phyloP scores from a whole-genome alignment of 2,113 vertebrate genomes.

The Otus sunia region DNA sequence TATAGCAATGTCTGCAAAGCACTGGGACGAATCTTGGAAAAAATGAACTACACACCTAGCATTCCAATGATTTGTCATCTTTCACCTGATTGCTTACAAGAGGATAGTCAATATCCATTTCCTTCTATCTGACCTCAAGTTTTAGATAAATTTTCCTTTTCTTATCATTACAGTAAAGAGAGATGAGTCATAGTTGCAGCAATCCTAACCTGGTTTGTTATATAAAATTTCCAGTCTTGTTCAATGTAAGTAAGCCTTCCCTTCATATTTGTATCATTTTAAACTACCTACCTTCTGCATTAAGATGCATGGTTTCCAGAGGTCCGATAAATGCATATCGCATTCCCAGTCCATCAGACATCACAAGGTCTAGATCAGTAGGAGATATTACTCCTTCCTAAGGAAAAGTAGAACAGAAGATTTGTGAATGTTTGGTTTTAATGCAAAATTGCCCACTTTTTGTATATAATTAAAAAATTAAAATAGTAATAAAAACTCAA shows the following conservation, averaged over 20 bases:
- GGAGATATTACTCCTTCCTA: constrained; percentile 93
- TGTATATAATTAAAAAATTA: not conserved
- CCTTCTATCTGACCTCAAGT: not conserved
- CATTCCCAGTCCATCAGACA: constrained; percentile 96
- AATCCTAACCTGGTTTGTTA: not conserved
- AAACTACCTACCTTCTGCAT: constrained; percentile 82
- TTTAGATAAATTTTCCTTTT: not conserved
- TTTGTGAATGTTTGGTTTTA: not conserved
- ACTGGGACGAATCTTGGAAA: not conserved
- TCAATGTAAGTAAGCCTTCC: not conserved
- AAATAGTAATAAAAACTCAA: not conserved
- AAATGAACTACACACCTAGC: not conserved
- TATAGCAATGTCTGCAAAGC: not conserved
- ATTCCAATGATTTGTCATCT: not conserved
- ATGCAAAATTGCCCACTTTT: not conserved
- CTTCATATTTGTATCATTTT: not conserved
- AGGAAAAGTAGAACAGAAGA: not conserved
- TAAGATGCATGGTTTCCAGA: constrained; percentile 97
- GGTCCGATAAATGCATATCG: constrained; percentile 95
- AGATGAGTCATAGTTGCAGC: not conserved
- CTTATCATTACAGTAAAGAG: not conserved
- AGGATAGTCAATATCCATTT: not conserved
- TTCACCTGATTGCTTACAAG: not conserved
- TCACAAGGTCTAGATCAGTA: constrained; percentile 91
- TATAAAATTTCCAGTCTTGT: not conserved